Base-by-base conservation (phyloP, 1,140 invertebrate genomes). In the Drosophila subpulchrella region DNA sequence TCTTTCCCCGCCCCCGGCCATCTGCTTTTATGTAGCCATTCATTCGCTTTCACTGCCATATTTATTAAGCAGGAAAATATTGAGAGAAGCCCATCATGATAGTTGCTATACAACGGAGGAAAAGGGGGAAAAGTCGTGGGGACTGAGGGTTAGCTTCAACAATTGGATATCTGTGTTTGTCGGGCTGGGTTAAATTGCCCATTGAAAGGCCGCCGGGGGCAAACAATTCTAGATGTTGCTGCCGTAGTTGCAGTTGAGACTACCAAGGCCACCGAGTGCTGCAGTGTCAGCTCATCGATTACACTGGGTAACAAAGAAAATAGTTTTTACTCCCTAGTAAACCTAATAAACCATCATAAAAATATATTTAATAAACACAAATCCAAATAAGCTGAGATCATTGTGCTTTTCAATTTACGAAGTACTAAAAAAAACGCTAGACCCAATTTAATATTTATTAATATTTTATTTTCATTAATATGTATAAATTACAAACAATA, bases 21-120 rank as follows among this genome's bases (percentile, higher is more conserved):
- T 1, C 20, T 30, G 12, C 41, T 46, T 68, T 53, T 59, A 46
- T 38, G 12, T 12, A 3, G 32, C 32, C 34, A 13, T 54, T 34
- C 27, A 27, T 27, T 32, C 10, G 17, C 6, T 27, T 27, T 44
- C 32, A 36, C 36, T 54, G 50, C 30, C 53, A 75, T 83, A 73
- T 86, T 73, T 88, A 76, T 78, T 60, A 88, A 79, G 79, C 79
- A 56, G 74, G 71, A 83, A 68, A 61, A 66, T 88, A 83, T 88
- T 86, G 79, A 71, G 71, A 67, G 53, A 75, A 78, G 74, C 48
- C 80, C 75, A 85, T 81, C 82, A 82, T 56, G 78, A 78, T 72
- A 88, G 78, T 86, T 78, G 60, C 63, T 66, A 42, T 13, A 13
- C 60, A 62, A 51, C 55, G 39, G 50, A 2, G 15, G 36, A 17